Conservation (phyloP, 2,797 vertebrate genomes). For the Darevskia nairensis region DNA sequence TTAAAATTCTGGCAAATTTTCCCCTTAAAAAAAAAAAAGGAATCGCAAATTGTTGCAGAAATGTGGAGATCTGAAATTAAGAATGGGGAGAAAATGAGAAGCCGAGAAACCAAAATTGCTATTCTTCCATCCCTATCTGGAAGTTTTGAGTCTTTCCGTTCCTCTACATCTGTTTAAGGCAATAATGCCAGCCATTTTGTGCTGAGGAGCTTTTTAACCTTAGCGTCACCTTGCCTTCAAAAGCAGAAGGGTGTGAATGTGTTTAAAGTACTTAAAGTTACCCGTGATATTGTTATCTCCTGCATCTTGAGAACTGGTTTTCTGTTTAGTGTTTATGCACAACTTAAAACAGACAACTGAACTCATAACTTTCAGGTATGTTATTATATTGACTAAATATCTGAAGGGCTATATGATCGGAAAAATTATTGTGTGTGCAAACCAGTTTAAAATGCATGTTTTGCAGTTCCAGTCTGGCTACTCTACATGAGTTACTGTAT, state of each 20-base stretch:
- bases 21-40: background rate
- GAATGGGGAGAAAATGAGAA: no score
- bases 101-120: no score
- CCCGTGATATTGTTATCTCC: conserved; percentile 60
- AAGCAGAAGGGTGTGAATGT: conserved; percentile 32
- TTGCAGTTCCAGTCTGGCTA: conserved; percentile 65
- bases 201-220: conserved; percentile 53
- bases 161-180: background rate
- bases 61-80: background rate
- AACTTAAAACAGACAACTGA: conserved; percentile 64
- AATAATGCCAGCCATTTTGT: conserved; percentile 46
- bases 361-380: conserved; percentile 62
- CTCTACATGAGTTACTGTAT: conserved; percentile 50
- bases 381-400: conserved; percentile 68
- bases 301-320: conserved; percentile 65
- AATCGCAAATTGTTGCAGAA: conserved; percentile 44
- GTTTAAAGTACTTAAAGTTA: conserved; percentile 45
- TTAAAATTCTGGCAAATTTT: no score
- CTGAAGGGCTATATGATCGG: conserved; percentile 56
- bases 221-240: conserved; percentile 37
- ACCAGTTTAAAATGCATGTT: conserved; percentile 58
- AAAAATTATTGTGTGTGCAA: conserved; percentile 55
- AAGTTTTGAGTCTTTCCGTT: conserved; percentile 16
- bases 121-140: conserved; percentile 27
- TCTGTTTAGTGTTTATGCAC: conserved; percentile 69